Evolutionary conservation across 2,797 vertebrate genomes (phyloP), one percentile per base, ranked within the genome.

Genomic region (Trematomus bernacchii): DNA sequence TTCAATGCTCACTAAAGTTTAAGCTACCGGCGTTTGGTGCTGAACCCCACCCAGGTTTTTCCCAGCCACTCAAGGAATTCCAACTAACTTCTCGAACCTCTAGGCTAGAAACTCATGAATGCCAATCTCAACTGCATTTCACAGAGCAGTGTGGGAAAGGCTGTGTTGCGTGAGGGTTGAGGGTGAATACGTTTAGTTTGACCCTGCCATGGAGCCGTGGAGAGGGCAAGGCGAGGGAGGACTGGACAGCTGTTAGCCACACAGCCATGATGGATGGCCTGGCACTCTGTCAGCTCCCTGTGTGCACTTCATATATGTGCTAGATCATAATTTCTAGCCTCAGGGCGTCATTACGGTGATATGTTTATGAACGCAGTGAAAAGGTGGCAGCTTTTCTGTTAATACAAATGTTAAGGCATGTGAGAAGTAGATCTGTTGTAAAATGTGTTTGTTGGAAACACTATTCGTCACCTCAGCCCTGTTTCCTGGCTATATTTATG

Each of bases 241-340:
- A 62, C 58, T 61, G 71, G 85, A 82, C 89, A 92, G 90, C 92
- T 91, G 92, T 88, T 89, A 61, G 85, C 77, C 80, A 83, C 85
- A 77, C 78, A 61, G 73, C 54, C 61, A 50, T 91, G 90, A 91
- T 90, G 76, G 85, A 93, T 90, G 83, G 73, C 63, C 61, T 11
- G 18, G 30, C 15, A 9, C 70, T 30, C 64, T 40, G 68, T 77
- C 66, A 80, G 55, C 73, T 76, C 79, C 72, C 72, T 27, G 73
- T 69, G 75, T 76, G 74, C 66, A 67, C 37, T 84, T 87, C 76
- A 82, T 79, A 71, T 88, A 82, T 83, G 80, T 71, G 63, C 72
- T 66, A 72, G 76, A 65, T 78, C 58, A 33, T 83, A 79, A 80
- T 84, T 83, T 80, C 19, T 64, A 16, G 75, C 84, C 82, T 77